Evolutionary conservation across 2,797 vertebrate genomes (phyloP).

Genomic region (Lateolabrax maculatus): DNA sequence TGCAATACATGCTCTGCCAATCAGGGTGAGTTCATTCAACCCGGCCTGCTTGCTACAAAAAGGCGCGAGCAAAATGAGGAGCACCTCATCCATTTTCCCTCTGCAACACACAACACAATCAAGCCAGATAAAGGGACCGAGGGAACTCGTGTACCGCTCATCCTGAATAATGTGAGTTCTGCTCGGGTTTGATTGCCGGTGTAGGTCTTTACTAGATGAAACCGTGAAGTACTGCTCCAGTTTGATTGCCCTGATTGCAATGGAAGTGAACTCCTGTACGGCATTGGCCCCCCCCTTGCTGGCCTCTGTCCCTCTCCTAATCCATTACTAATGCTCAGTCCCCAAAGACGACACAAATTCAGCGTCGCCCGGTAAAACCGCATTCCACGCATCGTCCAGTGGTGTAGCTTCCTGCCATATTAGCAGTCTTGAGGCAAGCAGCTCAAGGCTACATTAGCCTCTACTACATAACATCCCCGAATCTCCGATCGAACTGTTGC

Average conservation of each 20-base stretch:
- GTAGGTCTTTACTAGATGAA: constrained; percentile 36
- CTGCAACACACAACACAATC: constrained; percentile 32
- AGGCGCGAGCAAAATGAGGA: neutral
- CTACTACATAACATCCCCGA: neutral
- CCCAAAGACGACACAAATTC: neutral
- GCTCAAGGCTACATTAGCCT: neutral
- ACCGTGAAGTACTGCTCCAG: constrained; percentile 42
- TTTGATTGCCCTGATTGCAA: constrained; percentile 68
- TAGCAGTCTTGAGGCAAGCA: neutral
- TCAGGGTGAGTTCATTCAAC: constrained; percentile 10
- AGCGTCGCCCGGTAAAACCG: neutral
- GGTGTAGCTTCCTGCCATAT: neutral
- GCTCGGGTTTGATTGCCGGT: constrained; percentile 56
- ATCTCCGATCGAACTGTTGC: neutral
- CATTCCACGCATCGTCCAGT: neutral
- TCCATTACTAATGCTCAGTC: neutral
- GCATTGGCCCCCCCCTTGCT: constrained; percentile 5
- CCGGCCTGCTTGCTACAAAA: constrained; percentile 7
- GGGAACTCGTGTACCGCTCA: constrained; percentile 31
- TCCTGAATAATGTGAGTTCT: constrained; percentile 44
- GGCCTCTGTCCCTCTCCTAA: neutral
- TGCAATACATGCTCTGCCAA: constrained; percentile 18
- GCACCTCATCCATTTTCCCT: neutral
- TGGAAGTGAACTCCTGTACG: constrained; percentile 31
- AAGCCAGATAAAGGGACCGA: constrained; percentile 32